phyloP scores from a whole-genome alignment of 92 coral and sea anemone species.

The Actinostola sp. region DNA sequence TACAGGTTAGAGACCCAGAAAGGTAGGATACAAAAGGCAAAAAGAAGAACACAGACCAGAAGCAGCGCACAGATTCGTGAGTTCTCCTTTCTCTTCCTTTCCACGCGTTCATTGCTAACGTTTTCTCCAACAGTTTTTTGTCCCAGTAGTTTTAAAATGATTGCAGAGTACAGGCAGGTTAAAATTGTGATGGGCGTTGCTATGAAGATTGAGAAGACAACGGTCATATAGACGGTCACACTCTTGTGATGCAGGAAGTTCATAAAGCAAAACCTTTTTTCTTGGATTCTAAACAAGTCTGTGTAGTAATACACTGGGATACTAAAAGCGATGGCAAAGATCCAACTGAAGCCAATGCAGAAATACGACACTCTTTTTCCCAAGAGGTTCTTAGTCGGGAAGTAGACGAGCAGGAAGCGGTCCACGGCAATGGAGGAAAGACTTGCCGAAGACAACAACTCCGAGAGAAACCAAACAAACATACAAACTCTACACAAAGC shows the following conservation, averaged over 20 bases:
- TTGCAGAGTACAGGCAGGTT: constrained; percentile 59
- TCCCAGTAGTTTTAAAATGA: constrained; percentile 60
- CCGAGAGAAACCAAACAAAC: constrained; percentile 43
- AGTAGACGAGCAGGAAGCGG: constrained; percentile 68
- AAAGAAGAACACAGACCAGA: constrained; percentile 40
- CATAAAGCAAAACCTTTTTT: constrained; percentile 28
- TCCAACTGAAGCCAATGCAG: constrained; percentile 43
- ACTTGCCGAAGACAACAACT: constrained; percentile 57
- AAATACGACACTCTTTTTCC: constrained; percentile 29
- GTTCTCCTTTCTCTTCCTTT: constrained; percentile 53
- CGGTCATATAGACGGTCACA: constrained; percentile 21
- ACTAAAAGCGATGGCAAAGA: constrained; percentile 34
- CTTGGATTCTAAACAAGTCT: background rate
- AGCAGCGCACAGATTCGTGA: constrained; percentile 61
- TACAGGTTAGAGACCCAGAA: constrained; percentile 25
- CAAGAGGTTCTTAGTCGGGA: constrained; percentile 49
- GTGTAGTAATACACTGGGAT: constrained; percentile 44
- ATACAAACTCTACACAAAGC: constrained; percentile 46
- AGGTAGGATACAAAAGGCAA: constrained; percentile 71
- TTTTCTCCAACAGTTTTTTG: constrained; percentile 61
- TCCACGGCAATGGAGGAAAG: constrained; percentile 64
- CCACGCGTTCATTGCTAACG: constrained; percentile 50
- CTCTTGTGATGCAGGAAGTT: background rate
- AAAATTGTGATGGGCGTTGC: constrained; percentile 47
- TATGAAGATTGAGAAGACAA: constrained; percentile 32